Base-by-base conservation (phyloP, 2,888 invertebrate genomes). In the Shargacucullia verbasci region DNA sequence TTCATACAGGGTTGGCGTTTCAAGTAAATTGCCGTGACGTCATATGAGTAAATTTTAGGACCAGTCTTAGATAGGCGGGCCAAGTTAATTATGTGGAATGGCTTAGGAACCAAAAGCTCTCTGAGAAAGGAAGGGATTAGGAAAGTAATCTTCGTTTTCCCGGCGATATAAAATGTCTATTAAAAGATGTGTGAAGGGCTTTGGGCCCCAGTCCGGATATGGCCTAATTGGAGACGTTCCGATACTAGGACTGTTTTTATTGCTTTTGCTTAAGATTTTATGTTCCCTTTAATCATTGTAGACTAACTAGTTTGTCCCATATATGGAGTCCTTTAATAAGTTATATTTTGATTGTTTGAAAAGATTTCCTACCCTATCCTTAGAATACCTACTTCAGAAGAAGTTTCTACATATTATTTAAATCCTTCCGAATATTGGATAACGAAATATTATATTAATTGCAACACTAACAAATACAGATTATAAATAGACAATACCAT, bases 11-110 rank as follows among this genome's bases (percentile, higher is more conserved):
- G 27, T 12, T 15, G 2, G 41, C 49, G 47, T 44, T 15, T 54
- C 15, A 44, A 45, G 40, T 55, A 50, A 57, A 62, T 45, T 40
- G 20, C 37, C 27, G 37, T 59, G 45, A 48, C 15, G 57, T 53
- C 59, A 48, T 58, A 38, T 41, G 57, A 34, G 50, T 48, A 27
- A 50, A 67, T 45, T 50, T 66, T 31, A 50, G 52, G 41, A 39
- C 48, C 49, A 50, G 13, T 46, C 50, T 61, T 47, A 43, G 31
- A 35, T 37, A 9, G 43, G 52, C 53, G 52, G 48, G 52, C 29
- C 46, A 37, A 60, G 59, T 73, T 75, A 75, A 77, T 75, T 67
- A 64, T 29, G 34, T 54, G 48, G 54, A 62, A 70, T 54, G 39
- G 45, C 58, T 65, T 44, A 45, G 46, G 40, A 59, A 31, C 55